Evolutionary conservation across 2,113 vertebrate genomes (phyloP), one percentile per base, ranked within the genome.

Genomic region (Psilopsiagon aymara): DNA sequence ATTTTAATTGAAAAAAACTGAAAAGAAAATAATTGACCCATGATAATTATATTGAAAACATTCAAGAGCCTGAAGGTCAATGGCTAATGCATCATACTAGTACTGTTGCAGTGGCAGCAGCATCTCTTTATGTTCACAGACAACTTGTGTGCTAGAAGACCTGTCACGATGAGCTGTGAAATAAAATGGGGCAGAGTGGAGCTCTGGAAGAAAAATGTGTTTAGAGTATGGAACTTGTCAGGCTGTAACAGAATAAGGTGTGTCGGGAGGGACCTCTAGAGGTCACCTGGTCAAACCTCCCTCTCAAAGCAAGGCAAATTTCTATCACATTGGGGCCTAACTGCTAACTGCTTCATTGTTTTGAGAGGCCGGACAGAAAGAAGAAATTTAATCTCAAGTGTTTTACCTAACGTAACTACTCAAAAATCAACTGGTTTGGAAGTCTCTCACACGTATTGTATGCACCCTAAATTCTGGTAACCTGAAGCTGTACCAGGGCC

Each of bases 381-480:
- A 74, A 57, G n/a, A 21, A 59, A 44, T 28, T 49, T 71, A 51
- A 41, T 55, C 75, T 20, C 25, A 37, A 37, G n/a, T 21, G 33
- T 39, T 86, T 94, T 43, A 51, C 28, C 19, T 59, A 43, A 19
- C 1, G 2, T n/a, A 71, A 37, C 12, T 64, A 13, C 11, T 21
- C 4, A n/a, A 71, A 59, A 73, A 74, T 23, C 10, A 20, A 18
- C 9, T 46, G 12, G 25, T 71, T 64, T 75, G 43, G 24, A 74
- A 64, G 25, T 69, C 8, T 31, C 17, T 52, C 4, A 9, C 6
- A 1, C 0, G 1, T 10, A 9, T 39, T 68, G 29, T 23, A 1
- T 29, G 10, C 15, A 37, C 13, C 6, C 27, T 35, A n/a, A 23
- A 4, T 7, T 12, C 11, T 23, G 9, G 37, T 64, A 47, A 49